Base-by-base conservation (phyloP, 2,888 invertebrate species). In the Oscheius sp. region DNA sequence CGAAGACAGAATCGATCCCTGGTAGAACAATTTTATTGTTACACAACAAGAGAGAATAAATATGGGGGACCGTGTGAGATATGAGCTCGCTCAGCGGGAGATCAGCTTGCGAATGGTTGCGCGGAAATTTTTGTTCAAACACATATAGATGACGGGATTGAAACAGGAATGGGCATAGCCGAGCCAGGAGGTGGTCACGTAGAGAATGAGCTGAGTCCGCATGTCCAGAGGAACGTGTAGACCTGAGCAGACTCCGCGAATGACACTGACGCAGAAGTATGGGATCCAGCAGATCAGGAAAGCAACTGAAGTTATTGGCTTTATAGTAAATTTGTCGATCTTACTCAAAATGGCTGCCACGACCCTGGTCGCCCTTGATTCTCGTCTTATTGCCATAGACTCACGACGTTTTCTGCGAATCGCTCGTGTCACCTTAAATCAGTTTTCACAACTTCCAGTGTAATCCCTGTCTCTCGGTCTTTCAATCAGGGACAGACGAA, bases 251-350 rank as follows among this genome's bases (percentile, higher is more conserved):
- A 84, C 79, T 9, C 85, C 85, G 11, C 85, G 83, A 60, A 80
- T 72, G 11, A 85, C 80, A 11, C 78, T 74, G 21, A 79, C 70
- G 62, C 81, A 78, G 77, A 85, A 85, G 71, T 81, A 85, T 2
- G 85, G 85, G 51, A 85, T 82, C 85, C 85, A 85, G 79, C 85
- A 85, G 59, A 85, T 81, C 2, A 85, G 73, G 60, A 85, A 85
- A 2, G 82, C 84, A 13, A 83, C 85, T 85, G 79, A 75, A 82
- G 76, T 37, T 13, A 3, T 29, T n/a, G 10, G 4, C 11, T 48
- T 4, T 33, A 10, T 13, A 42, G 4, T 2, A 10, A 42, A 35
- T 32, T 35, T 57, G 10, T 35, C 7, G 37, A 11, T 71, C 76
- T 75, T 53, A 83, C 85, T 80, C 7, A 85, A 73, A 71, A 85